phyloP scores from a whole-genome alignment of 2,888 invertebrate genomes.

The Terebella lapidaria region DNA sequence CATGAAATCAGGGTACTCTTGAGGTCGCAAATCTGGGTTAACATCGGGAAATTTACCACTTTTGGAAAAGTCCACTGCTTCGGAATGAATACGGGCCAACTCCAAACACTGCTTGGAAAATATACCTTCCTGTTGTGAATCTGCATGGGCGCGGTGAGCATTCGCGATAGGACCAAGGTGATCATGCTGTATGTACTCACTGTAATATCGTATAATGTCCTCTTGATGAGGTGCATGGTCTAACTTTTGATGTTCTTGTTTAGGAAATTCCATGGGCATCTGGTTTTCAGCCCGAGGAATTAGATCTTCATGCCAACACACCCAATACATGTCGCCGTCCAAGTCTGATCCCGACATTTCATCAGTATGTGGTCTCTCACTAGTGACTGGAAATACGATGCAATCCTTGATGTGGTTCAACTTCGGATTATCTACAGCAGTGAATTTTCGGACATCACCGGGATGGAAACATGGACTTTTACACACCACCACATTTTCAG shows the following conservation, averaged over 20 bases:
- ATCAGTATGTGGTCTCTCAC: slow-evolving; percentile 50
- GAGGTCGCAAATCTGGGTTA: slow-evolving; percentile 9
- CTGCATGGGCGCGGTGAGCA: slow-evolving; percentile 44
- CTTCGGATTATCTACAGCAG: slow-evolving; percentile 31
- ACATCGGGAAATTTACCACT: slow-evolving; percentile 31
- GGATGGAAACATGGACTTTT: slow-evolving; percentile 54
- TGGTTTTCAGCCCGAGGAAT: slow-evolving; percentile 28
- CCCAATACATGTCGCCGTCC: slow-evolving; percentile 53
- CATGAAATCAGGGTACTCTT: slow-evolving; percentile 10
- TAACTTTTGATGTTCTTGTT: slow-evolving; percentile 7
- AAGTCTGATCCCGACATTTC: slow-evolving; percentile 54
- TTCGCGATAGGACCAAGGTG: slow-evolving; percentile 29
- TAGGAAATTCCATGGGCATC: slow-evolving; percentile 25
- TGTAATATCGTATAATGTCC: slow-evolving; percentile 48
- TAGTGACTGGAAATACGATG: slow-evolving; percentile 51
- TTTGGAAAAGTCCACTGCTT: slow-evolving; percentile 48
- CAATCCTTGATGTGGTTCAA: slow-evolving; percentile 46
- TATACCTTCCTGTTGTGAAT: slow-evolving; percentile 25
- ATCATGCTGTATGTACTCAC: slow-evolving; percentile 43
- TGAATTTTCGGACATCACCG: slow-evolving; percentile 49
- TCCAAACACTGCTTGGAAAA: slow-evolving; percentile 28
- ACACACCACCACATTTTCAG: slow-evolving; percentile 45
- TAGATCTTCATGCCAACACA: slow-evolving; percentile 44
- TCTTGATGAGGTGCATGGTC: slow-evolving; percentile 16
- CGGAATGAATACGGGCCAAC: slow-evolving; percentile 29